Conservation (phyloP, 2,797 vertebrate genomes). For the Halcyon chelicuti region DNA sequence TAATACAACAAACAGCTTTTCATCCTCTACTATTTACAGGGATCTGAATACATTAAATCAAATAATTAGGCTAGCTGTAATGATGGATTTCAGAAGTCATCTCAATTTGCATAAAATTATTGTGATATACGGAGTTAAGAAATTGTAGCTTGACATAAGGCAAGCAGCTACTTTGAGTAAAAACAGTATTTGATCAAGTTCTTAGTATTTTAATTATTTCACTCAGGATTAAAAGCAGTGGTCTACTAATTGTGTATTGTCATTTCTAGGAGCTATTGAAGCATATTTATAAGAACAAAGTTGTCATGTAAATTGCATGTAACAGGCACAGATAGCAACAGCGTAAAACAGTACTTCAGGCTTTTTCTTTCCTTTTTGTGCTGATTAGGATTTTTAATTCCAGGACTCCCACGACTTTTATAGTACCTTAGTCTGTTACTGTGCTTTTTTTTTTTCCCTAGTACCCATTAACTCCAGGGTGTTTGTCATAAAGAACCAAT, state of each 20-base stretch:
- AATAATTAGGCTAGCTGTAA: neutral
- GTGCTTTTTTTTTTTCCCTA: neutral
- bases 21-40: neutral
- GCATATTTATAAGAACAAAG: neutral
- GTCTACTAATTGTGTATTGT: neutral
- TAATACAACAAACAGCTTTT: neutral
- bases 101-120: constrained; percentile 42
- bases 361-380: neutral
- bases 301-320: neutral
- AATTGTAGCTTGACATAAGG: neutral
- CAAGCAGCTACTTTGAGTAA: neutral
- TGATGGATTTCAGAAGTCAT: constrained; percentile 41
- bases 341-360: neutral
- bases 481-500: neutral
- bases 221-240: neutral
- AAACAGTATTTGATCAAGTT: constrained; percentile 14
- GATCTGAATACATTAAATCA: neutral
- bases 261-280: neutral
- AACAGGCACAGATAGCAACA: neutral
- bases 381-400: neutral
- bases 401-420: neutral
- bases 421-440: neutral
- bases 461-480: neutral
- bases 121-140: constrained; percentile 40
- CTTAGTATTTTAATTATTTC: neutral